Conservation (phyloP, 2,888 invertebrate species). For the Plagodis dolabraria region DNA sequence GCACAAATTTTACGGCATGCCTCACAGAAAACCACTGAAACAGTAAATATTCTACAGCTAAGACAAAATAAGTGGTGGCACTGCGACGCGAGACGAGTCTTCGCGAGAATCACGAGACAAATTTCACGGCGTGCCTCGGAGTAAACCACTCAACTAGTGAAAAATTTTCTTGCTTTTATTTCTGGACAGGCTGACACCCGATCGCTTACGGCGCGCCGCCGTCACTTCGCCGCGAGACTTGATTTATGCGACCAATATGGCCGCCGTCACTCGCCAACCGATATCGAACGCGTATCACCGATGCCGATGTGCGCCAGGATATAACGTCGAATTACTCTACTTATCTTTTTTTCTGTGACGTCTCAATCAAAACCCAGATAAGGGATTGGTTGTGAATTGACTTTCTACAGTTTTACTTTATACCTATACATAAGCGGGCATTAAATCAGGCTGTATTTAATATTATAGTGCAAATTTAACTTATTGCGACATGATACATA, state of each 20-base stretch:
- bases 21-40: constrained; percentile 7
- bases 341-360: constrained; percentile 26
- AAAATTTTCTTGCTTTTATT: constrained; percentile 79
- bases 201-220: constrained; percentile 78
- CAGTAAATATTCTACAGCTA: constrained; percentile 12
- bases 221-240: constrained; percentile 76
- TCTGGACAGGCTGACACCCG: constrained; percentile 78
- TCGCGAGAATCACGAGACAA: constrained; percentile 60
- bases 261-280: constrained; percentile 72
- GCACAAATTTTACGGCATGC: constrained; percentile 5
- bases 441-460: too few species aligned
- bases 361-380: constrained; percentile 19
- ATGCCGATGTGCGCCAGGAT: constrained; percentile 51
- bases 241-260: constrained; percentile 84
- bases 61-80: constrained; percentile 24
- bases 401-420: constrained; percentile 5
- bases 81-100: constrained; percentile 38
- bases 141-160: constrained; percentile 80
- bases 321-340: constrained; percentile 43
- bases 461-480: too few species aligned
- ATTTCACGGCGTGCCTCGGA: constrained; percentile 75
- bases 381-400: constrained; percentile 4
- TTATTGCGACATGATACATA: too few species aligned
- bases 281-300: constrained; percentile 74
- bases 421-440: too few species aligned